Evolutionary conservation across 2,888 invertebrate genomes (phyloP).

Genomic region (Heliconius cydno): DNA sequence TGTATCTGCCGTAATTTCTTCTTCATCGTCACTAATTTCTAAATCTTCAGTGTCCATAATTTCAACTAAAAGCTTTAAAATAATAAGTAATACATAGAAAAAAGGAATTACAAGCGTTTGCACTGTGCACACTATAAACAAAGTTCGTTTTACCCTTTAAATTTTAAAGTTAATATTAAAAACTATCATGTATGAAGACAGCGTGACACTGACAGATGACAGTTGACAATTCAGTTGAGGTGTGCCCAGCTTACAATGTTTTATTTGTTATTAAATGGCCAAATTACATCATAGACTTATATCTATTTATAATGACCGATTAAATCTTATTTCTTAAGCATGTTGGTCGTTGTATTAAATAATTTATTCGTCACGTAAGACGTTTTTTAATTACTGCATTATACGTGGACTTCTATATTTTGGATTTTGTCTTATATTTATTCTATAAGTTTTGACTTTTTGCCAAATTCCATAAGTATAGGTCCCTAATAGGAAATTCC

Average conservation of each 20-base stretch:
- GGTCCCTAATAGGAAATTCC: too few species aligned
- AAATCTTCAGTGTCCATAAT: conserved; percentile 69
- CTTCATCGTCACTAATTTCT: conserved; percentile 84
- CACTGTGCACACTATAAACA: neutral
- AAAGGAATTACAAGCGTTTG: neutral
- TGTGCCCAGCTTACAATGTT: neutral
- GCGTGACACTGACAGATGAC: neutral
- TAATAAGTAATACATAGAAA: neutral
- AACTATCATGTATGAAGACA: neutral
- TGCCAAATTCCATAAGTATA: too few species aligned
- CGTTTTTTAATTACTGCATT: too few species aligned
- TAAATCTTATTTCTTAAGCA: too few species aligned
- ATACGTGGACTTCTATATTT: too few species aligned
- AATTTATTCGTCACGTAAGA: too few species aligned
- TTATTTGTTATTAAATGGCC: too few species aligned
- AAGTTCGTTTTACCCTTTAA: neutral
- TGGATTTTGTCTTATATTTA: too few species aligned
- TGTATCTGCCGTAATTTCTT: conserved; percentile 87
- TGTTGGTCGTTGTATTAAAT: too few species aligned
- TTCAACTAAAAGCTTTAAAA: neutral
- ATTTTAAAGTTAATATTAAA: neutral
- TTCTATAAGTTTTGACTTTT: too few species aligned
- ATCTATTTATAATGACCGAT: too few species aligned
- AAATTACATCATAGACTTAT: too few species aligned
- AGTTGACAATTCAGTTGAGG: neutral